Base-by-base conservation (phyloP, 1,140 invertebrate species). In the Brachionus asplanchnoidis region DNA sequence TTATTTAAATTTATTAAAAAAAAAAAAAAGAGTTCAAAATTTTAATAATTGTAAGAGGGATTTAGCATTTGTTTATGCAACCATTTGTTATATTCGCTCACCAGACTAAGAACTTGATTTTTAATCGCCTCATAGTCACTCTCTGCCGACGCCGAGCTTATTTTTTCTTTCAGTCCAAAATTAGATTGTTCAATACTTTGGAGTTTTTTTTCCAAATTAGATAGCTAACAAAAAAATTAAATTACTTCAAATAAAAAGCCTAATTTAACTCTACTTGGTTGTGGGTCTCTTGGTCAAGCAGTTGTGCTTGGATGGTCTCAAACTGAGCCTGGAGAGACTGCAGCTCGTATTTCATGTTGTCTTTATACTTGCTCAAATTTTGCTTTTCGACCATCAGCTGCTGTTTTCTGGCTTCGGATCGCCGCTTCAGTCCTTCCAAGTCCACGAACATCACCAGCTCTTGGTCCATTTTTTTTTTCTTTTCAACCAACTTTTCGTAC, bases 201-300 rank as follows among this genome's bases (percentile, higher is more conserved):
- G 11, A 84, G 44, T 70, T 84, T 84, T 46, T 84, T 84, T 73
- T 84, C 82, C 44, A 84, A 68, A 84, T 68, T 68, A n/a, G 20
- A 12, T 2, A 84, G 14, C 78, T 82, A 82, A 42, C 65, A 20
- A 32, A 60, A 60, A 53, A 60, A 60, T 20, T 17, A 26, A 44
- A n/a, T 23, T 7, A 46, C 12, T 2, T 5, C 14, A 46, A 9
- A 46, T 14, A 36, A 36, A 1, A 6, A 36, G 32, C 6, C 32
- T 36, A 46, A 46, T 12, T 46, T 3, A 14, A 46, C 12, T 46
- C 44, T 46, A 82, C 78, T 68, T 84, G 82, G 40, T 84, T 68
- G 53, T 84, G 65, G 8, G 82, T 84, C n/a, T 84, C 82, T 44
- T 84, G 53, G 42, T 84, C 82, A 5, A 68, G 40, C 46, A 84